Evolutionary conservation across 2,888 invertebrate species (phyloP).

Genomic region (Dryadula phaetusa): DNA sequence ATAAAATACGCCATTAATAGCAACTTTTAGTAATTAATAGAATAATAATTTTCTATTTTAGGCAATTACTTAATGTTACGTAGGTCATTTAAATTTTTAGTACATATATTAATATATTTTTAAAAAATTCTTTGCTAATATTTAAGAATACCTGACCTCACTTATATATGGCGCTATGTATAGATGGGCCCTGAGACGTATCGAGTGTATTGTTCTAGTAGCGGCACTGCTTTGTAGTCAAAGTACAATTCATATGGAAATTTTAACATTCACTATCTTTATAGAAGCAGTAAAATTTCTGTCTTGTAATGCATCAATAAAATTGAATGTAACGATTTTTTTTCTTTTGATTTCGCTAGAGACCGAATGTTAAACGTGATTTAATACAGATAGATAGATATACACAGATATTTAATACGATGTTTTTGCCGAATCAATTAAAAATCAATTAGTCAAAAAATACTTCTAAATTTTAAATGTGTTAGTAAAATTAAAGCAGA

Average conservation of each 20-base stretch:
- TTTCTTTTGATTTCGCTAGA: not conserved
- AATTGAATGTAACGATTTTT: not conserved
- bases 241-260: slow-evolving; percentile 29
- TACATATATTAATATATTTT: not conserved
- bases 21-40: too few relatives aligned
- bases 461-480: too few relatives aligned
- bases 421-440: too few relatives aligned
- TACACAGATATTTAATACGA: too few relatives aligned
- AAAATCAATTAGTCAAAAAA: too few relatives aligned
- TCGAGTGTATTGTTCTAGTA: slow-evolving; percentile 19
- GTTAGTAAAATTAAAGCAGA: too few relatives aligned
- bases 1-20: too few relatives aligned
- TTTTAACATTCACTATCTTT: slow-evolving; percentile 20
- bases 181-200: slow-evolving; percentile 8
- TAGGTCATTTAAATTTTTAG: not conserved
- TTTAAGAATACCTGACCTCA: slow-evolving; percentile 20
- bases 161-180: slow-evolving; percentile 18
- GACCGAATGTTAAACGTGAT: not conserved
- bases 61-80: not conserved
- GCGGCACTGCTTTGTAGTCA: slow-evolving; percentile 18
- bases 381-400: not conserved
- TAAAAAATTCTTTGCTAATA: too few relatives aligned
- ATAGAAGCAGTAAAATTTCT: slow-evolving; percentile 3
- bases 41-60: too few relatives aligned
- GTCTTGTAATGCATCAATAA: slow-evolving; percentile 7